Evolutionary conservation across 2,797 vertebrate species (phyloP), one percentile per base, ranked within the genome.

Genomic region (Coregonus suidteri): DNA sequence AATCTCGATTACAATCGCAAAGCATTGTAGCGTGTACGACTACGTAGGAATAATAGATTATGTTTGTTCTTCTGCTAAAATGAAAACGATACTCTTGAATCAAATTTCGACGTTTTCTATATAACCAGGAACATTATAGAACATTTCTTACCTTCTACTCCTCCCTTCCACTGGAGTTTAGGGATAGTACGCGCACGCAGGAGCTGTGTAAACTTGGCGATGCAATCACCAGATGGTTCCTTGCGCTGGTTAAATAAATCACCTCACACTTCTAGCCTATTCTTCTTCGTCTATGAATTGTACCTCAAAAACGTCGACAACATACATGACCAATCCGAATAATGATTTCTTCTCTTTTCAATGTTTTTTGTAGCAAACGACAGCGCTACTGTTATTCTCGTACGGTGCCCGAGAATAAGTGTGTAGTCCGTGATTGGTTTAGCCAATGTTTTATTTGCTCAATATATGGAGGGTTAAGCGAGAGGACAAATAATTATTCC

Each of bases 131-230:
- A 68, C 15, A 13, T 16, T 68, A 16, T 30, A 35, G 31, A 3
- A 64, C 34, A 25, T 47, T 70, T 47, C 72, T 62, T 83, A 77
- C 83, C 80, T 80, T 84, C 73, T 75, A 69, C 41, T 65, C 41
- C 37, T 54, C 75, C 73, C 47, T 71, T 30, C 65, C 81, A 87
- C 85, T 80, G 67, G 75, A 72, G 80, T 34, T 75, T 77, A 81
- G 73, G 15, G 64, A 77, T 70, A n/a, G 76, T 73, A 72, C 69
- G 75, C 80, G 41, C 41, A 47, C 41, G 41, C 41, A 71, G 54
- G 25, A 83, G 56, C n/a, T 0, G 59, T 77, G 78, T 81, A 83
- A 91, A 92, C 87, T 92, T 89, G 83, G 76, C 77, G 69, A 71
- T 75, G n/a, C 6, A 13, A 65, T 68, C 78, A 80, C 79, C 82